These are phyloP conservation scores for Mactromeris polynyma DNA, from an alignment of 2,888 invertebrate species.

Conservation along the genomic window DNA sequence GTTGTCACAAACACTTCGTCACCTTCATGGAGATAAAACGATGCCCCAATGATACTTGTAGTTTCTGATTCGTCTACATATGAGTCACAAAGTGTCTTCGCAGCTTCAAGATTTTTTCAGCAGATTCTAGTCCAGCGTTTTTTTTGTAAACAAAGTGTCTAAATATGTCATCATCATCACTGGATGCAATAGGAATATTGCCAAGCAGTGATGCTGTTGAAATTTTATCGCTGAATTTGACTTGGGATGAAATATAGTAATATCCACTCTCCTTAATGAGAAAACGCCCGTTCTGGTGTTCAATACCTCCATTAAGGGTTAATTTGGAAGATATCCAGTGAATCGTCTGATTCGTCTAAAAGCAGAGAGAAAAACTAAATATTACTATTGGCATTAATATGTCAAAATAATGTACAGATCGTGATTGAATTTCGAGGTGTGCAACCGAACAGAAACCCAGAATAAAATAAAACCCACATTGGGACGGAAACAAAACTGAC, in stretches of 20 bases:
- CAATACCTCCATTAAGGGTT: constrained; percentile 7
- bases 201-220: neutral
- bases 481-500: no score
- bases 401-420: no score
- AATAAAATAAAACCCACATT: no score
- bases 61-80: neutral
- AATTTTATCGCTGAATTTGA: neutral
- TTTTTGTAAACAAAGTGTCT: neutral
- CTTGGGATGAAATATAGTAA: constrained; percentile 14
- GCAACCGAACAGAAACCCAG: no score
- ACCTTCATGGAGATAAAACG: neutral
- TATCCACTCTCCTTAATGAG: neutral
- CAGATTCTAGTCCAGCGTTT: neutral
- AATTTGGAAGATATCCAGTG: neutral
- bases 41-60: neutral
- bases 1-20: neutral
- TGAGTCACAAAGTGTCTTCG: neutral
- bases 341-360: neutral
- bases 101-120: neutral
- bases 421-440: no score
- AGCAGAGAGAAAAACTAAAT: neutral
- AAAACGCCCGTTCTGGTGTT: neutral
- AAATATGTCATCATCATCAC: neutral
- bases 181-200: neutral
- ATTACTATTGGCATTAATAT: no score